Base-by-base conservation (phyloP, 1,140 invertebrate species). In the Drosophila guanche region DNA sequence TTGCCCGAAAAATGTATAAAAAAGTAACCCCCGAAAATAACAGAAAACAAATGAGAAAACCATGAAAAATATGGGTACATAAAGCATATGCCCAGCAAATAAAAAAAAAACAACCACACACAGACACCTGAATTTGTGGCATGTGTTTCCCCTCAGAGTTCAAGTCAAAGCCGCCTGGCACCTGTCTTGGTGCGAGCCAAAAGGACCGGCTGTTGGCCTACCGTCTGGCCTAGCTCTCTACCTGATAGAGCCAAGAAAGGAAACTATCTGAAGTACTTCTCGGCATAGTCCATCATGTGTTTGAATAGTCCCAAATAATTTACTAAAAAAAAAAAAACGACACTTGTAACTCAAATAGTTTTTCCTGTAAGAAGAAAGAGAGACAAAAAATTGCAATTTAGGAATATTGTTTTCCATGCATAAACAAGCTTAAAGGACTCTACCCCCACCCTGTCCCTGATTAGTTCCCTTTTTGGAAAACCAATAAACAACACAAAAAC, bases 401-500 rank as follows among this genome's bases (percentile, higher is more conserved):
- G 40, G 66, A 66, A 57, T 83, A 37, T 88, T 86, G 81, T 86
- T 83, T 81, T 86, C 62, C 58, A 67, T 62, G 57, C 72, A 73
- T 84, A 84, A 83, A 83, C 79, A 83, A 79, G 54, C 58, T 68
- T 68, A 68, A 68, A 14, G 66, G 63, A 68, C 67, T 46, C 54
- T 54, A n/a, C 23, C 2, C 23, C 2, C 22, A 14, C 25, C 16
- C 25, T 37, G 16, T 22, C 7, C 50, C 60, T 73, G 71, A 76
- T 85, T 76, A 85, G 79, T 69, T 55, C 56, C 72, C 16, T 20
- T 37, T 37, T 4, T 59, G 76, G 58, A 66, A 68, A 77, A 63
- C 55, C 68, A 76, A 85, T 86, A 85, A 86, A 86, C 67, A 72
- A 67, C 59, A 65, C 58, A 69, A 77, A 69, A 77, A 88, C 70